Base-by-base conservation (phyloP, 2,113 vertebrate genomes). In the Myotis brandtii region DNA sequence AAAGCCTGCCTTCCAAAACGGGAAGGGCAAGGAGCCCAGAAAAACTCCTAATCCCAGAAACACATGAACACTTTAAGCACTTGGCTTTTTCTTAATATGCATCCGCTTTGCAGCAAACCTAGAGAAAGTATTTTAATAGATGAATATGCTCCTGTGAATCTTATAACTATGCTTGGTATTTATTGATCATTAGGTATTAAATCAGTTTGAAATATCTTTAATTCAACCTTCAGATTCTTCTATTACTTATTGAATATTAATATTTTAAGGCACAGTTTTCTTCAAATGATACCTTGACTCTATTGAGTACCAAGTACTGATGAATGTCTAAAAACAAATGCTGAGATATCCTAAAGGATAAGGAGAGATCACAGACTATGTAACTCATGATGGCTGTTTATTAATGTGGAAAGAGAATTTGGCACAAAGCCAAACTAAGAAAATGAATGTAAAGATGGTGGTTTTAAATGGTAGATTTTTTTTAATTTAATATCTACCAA, bases 21-120 rank as follows among this genome's bases (percentile, higher is more conserved):
- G 4, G 80, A 84, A 97, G 66, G 84, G 95, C 79, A 93, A 73
- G 10, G 27, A n/a, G 56, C 89, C 89, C 90, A 88, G 93, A 72
- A 95, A 96, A 91, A 84, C 80, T 76, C 27, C 50, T 86, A 86
- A 67, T 77, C 70, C 83, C 48, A 50, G 79, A 90, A 85, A 87
- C 16, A 62, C 30, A 40, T 27, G 62, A 91, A 86, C 40, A 87
- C 34, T 84, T 91, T 27, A 64, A 86, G 30, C 10, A 70, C 86
- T 92, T 85, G 52, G 79, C 25, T 89, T 73, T 69, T 88, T 86
- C 50, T 81, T 94, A 76, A 76, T 37, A 86, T 9, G 77, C 1
- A 64, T 83, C 50, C 52, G 25, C 16, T 84, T 89, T 90, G 14
- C 76, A n/a, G 46, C 16, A 76, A 86, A 64, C 6, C 70, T 85